Evolutionary conservation across 37 sponge, comb jelly and placozoan genomes (phyloP), one percentile per base, ranked within the genome.

Genomic region (Beroe ovata): DNA sequence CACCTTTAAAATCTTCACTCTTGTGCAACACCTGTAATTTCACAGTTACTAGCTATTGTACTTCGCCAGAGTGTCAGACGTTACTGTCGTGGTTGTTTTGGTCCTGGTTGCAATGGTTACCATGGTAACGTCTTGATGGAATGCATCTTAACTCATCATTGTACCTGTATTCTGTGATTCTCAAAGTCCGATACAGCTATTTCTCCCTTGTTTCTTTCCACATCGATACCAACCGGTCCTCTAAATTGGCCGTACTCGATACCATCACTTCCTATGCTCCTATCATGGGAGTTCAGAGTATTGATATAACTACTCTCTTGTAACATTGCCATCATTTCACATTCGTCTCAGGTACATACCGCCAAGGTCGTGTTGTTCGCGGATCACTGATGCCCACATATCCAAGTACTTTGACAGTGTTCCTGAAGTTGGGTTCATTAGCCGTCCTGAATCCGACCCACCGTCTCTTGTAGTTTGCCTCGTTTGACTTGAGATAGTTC

Each of bases 371-470:
- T 1, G 38, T 29, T 19, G 84, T 3, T 25, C 84, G 41, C 1
- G 84, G 84, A 19, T 77, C 84, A 32, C 36, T 32, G 20, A 77
- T 77, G 1, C 84, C 84, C 25, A 77, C 84, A 77, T 32, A 77
- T 16, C 84, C 84, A 1, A 77, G 84, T n/a, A 77, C 84, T 20
- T 77, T 77, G 84, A 77, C 84, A 1, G 84, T 77, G 84, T 77
- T 77, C 84, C 33, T 77, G 28, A 42, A 77, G 84, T 77, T 77
- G 36, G 84, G 84, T 40, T 77, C 84, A 19, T 77, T 77, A 19
- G 84, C 84, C 3, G 84, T 77, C 84, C 84, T 77, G 47, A 77
- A 77, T 16, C 84, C 84, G 11, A 77, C 54, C 84, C 84, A 77
- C 26, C 84, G 21, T 39, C 84, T 11, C 84, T 42, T 77, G 54